Base-by-base conservation (phyloP, 2,113 vertebrate genomes). In the Lanius ludovicianus region DNA sequence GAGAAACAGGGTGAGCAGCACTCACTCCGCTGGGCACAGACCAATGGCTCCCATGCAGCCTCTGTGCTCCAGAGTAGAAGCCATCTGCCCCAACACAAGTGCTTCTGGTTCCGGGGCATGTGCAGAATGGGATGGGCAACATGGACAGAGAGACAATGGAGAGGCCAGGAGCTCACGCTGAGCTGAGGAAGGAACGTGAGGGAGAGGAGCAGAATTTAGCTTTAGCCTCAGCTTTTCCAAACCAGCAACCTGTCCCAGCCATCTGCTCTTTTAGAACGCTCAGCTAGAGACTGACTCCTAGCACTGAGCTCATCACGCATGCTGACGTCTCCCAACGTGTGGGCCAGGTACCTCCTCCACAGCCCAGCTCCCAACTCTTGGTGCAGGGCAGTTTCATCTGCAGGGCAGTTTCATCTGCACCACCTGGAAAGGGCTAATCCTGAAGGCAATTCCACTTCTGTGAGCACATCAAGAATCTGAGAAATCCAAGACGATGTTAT, bases 281-380 rank as follows among this genome's bases (percentile, higher is more conserved):
- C 50, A 55, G 46, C 19, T 30, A 21, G 52, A 65, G n/a, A 10
- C 22, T 2, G 2, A 49, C 37, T 79, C 18, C 49, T 8, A 39
- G 30, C n/a, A 33, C 13, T 4, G 5, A 57, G 21, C 14, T 60
- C 44, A n/a, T 5, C 42, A 3, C 0, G 0, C 23, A 37, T 0
- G 0, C 44, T 24, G 23, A 13, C 13, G 0, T 73, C 62, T 46
- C 67, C 74, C 12, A 52, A 27, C 6, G 3, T 3, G 23, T 1
- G 1, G 30, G 27, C 11, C 44, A 47, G 11, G 57, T 9, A 16
- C 35, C 15, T 8, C 8, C 44, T 23, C 17, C 3, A 4, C n/a
- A 55, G 23, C 62, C 42, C 67, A 31, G 41, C 49, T 68, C 44
- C 15, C 0, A 0, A 5, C 15, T 44, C 37, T 10, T 0, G 1